Percentiles rank a stretch among this genome's conserved stretches.
Conservation (phyloP, 1,140 invertebrate genomes). For the Micrasema minimum region DNA sequence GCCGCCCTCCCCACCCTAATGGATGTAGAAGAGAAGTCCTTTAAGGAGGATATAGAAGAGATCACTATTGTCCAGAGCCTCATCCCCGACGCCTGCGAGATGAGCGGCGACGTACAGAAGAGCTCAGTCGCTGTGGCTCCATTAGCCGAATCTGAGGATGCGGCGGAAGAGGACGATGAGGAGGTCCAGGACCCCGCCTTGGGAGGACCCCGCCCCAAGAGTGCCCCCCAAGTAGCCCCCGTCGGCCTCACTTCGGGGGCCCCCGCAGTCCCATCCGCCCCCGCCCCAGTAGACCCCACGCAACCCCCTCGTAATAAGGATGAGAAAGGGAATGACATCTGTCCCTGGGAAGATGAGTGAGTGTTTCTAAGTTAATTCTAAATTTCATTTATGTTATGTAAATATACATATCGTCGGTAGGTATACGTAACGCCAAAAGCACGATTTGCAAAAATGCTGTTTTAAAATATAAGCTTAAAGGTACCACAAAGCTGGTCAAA, state of each 20-base stretch:
- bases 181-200: slow-evolving; percentile 58
- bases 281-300: background rate
- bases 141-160: slow-evolving; percentile 72
- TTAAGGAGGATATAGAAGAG: slow-evolving; percentile 51
- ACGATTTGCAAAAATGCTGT: too few species aligned
- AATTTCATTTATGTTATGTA: too few species aligned
- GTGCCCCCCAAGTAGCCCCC: background rate
- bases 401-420: too few species aligned
- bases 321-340: slow-evolving; percentile 79
- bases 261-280: slow-evolving; percentile 22
- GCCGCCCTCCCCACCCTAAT: slow-evolving; percentile 17
- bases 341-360: slow-evolving; percentile 92
- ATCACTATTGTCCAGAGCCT: slow-evolving; percentile 52
- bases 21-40: slow-evolving; percentile 28
- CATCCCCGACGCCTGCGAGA: slow-evolving; percentile 57
- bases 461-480: too few species aligned
- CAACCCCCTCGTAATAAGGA: slow-evolving; percentile 58
- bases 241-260: background rate
- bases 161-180: slow-evolving; percentile 71
- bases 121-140: slow-evolving; percentile 66
- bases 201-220: slow-evolving; percentile 57
- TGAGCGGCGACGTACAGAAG: slow-evolving; percentile 6
- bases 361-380: slow-evolving; percentile 63
- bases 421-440: too few species aligned
- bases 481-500: too few species aligned